Evolutionary conservation across 2,113 vertebrate genomes (phyloP).

Genomic region (Orcinus orca): DNA sequence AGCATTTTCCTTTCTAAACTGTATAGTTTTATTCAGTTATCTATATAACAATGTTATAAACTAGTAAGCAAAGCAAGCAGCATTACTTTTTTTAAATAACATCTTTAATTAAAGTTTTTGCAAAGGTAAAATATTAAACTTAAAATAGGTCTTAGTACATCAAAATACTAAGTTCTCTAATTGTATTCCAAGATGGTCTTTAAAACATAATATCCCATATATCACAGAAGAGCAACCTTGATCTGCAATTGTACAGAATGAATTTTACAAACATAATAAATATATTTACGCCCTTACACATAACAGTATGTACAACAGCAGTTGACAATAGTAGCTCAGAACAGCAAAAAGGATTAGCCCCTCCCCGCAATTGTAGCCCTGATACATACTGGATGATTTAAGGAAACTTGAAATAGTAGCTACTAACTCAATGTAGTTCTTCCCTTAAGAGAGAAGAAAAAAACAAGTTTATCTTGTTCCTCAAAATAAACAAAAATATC

Average conservation of each 20-base stretch:
- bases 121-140: constrained; percentile 94
- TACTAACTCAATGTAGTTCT: constrained; percentile 77
- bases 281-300: constrained; percentile 91
- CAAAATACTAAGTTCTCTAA: constrained; percentile 92
- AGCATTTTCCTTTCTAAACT: constrained; percentile 60
- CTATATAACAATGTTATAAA: constrained; percentile 42
- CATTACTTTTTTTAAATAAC: constrained; percentile 88
- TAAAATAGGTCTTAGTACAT: constrained; percentile 92
- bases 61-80: constrained; percentile 77
- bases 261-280: constrained; percentile 94
- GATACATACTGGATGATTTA: constrained; percentile 77
- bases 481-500: constrained; percentile 72
- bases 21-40: constrained; percentile 41
- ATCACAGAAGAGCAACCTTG: constrained; percentile 89
- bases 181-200: constrained; percentile 89
- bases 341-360: constrained; percentile 83
- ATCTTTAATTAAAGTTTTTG: constrained; percentile 94
- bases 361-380: constrained; percentile 79
- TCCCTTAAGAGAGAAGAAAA: constrained; percentile 64
- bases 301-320: constrained; percentile 92
- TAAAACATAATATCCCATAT: constrained; percentile 88
- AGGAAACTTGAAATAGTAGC: constrained; percentile 70
- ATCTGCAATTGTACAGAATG: constrained; percentile 91
- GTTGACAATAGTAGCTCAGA: constrained; percentile 88
- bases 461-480: constrained; percentile 75